Percentiles rank a stretch among this genome's conserved stretches.
Conservation (phyloP, 2,797 vertebrate genomes). For the Myiotriccus ornatus region DNA sequence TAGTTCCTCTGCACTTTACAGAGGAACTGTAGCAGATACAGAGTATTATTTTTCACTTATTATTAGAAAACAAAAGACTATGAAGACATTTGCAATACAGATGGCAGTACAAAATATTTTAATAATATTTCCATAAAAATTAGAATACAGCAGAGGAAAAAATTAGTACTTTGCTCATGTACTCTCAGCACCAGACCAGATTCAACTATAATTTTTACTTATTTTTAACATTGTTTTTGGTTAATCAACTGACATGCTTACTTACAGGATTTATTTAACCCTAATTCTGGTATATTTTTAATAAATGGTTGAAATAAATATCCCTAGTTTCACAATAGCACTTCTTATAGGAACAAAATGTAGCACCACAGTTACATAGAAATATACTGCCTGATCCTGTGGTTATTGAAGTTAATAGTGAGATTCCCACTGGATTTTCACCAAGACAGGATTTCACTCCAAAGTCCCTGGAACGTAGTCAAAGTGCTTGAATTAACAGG, state of each 20-base stretch:
- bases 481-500: neutral
- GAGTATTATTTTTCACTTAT: neutral
- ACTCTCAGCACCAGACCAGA: neutral
- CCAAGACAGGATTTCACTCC: neutral
- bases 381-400: neutral
- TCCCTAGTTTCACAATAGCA: neutral
- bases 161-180: neutral
- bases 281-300: neutral
- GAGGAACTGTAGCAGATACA: neutral
- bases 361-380: neutral
- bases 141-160: neutral
- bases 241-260: neutral
- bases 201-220: neutral
- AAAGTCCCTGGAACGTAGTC: neutral
- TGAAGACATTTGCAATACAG: neutral
- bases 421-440: neutral
- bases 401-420: neutral
- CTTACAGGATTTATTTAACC: neutral
- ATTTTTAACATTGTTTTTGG: neutral
- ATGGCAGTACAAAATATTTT: neutral
- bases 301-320: neutral
- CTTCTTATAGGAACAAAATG: neutral
- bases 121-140: neutral
- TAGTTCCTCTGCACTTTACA: neutral
- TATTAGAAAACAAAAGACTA: neutral